phyloP scores from a whole-genome alignment of 2,797 vertebrate genomes.

The Siniperca obscura region DNA sequence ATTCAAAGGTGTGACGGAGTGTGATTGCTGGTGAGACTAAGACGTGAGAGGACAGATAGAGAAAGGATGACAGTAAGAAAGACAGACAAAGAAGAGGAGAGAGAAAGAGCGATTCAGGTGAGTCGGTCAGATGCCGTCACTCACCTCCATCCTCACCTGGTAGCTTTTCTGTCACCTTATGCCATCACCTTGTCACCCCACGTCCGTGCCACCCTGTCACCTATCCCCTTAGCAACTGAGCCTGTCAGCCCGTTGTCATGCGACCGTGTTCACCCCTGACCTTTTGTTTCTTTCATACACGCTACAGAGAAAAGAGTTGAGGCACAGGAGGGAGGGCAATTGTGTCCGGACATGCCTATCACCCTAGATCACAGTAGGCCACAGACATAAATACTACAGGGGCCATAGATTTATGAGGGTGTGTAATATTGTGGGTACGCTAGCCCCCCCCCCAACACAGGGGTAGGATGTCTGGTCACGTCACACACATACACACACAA shows the following conservation, averaged over 20 bases:
- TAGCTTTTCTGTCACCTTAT: slow-evolving; percentile 83
- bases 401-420: slow-evolving; percentile 79
- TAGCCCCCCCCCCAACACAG: slow-evolving; percentile 32
- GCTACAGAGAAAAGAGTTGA: slow-evolving; percentile 68
- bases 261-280: slow-evolving; percentile 76
- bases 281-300: slow-evolving; percentile 76
- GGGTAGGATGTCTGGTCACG: slow-evolving; percentile 62
- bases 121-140: slow-evolving; percentile 79
- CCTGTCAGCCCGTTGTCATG: slow-evolving; percentile 79
- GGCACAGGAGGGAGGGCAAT: slow-evolving; percentile 66
- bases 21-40: slow-evolving; percentile 62
- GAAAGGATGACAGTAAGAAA: slow-evolving; percentile 73
- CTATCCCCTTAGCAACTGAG: slow-evolving; percentile 78
- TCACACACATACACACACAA: slow-evolving; percentile 49
- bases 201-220: slow-evolving; percentile 78
- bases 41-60: slow-evolving; percentile 65
- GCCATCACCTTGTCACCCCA: slow-evolving; percentile 82
- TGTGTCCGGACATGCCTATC: slow-evolving; percentile 83
- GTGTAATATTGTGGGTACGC: slow-evolving; percentile 69
- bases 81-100: slow-evolving; percentile 67
- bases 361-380: slow-evolving; percentile 78
- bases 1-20: slow-evolving; percentile 73
- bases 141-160: slow-evolving; percentile 80
- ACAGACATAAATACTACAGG: slow-evolving; percentile 75
- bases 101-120: slow-evolving; percentile 58